Base-by-base conservation (phyloP, 2,113 vertebrate genomes). In the Perca schrenkii region DNA sequence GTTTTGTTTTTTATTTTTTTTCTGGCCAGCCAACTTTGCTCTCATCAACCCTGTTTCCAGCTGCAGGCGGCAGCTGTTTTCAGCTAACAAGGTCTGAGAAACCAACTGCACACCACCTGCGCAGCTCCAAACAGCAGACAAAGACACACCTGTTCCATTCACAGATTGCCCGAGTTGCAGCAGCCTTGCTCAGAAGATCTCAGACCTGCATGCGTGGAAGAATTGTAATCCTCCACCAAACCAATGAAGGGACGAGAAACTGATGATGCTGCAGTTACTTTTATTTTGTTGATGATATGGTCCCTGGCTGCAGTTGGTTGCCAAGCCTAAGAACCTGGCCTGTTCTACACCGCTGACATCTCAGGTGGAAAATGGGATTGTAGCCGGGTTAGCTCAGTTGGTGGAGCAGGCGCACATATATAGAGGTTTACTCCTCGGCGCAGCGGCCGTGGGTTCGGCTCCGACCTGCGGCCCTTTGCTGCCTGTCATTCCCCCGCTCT, bases 41-140 rank as follows among this genome's bases (percentile, higher is more conserved):
- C 13, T 40, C 13, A 69, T 53, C 66, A 53, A 10, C 21, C 5
- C 3, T 3, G 14, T n/a, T 31, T 52, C 47, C 47, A 21, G 65
- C 47, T 67, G 65, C 25, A 50, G 64, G 34, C 10, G 4, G 43
- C 63, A 47, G 62, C 63, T 65, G 63, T 65, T 43, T 43, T 47
- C 63, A 31, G 46, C 21, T 17, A 67, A 6, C 4, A 19, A 50
- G n/a, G 13, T 46, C 40, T 50, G 16, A 31, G 12, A 28, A 67
- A 19, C 22, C 8, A 50, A 4, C 15, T 62, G 34, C 11, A 19
- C 15, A 25, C 63, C 8, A 47, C 40, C 63, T 65, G 57, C 6
- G 0, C 14, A 31, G 43, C 63, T 47, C 22, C 58, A 34, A 8
- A 17, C 31, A 1, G 16, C 8, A 8, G 7, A 36, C 36, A 40